Conservation (phyloP, 2,888 invertebrate species). For the Zygaena filipendulae region DNA sequence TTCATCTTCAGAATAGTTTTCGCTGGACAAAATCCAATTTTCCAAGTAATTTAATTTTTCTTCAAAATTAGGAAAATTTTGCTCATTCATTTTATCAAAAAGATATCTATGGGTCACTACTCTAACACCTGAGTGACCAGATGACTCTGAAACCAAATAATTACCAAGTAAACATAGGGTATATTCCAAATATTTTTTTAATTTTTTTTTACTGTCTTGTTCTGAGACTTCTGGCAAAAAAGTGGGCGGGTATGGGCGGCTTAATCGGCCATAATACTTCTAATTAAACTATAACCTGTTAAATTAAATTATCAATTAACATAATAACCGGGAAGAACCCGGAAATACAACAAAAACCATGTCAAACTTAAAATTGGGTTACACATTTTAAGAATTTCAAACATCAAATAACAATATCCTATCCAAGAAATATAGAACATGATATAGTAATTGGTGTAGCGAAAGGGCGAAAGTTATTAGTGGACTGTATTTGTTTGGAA, state of each 20-base stretch:
- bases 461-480: too few relatives aligned
- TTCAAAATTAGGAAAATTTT: slow-evolving; percentile 3
- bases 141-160: slow-evolving; percentile 1
- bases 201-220: slow-evolving; percentile 1
- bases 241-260: background rate
- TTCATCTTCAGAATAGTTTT: slow-evolving; percentile 3
- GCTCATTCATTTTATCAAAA: background rate
- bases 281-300: background rate
- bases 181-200: background rate
- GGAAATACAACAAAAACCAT: background rate
- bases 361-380: background rate
- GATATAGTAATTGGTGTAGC: too few relatives aligned
- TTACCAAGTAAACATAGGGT: background rate
- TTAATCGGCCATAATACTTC: background rate
- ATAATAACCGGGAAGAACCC: background rate
- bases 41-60: slow-evolving; percentile 3
- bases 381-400: slow-evolving; percentile 3
- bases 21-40: slow-evolving; percentile 3
- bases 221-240: slow-evolving; percentile 1
- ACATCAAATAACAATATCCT: slow-evolving; percentile 1
- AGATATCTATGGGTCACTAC: slow-evolving; percentile 1
- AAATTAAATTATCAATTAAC: background rate
- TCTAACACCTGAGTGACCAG: slow-evolving; percentile 1
- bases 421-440: background rate
- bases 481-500: too few relatives aligned